These are phyloP conservation scores for Allacma fusca DNA, from an alignment of 2,888 invertebrate genomes.

Conservation along the genomic window DNA sequence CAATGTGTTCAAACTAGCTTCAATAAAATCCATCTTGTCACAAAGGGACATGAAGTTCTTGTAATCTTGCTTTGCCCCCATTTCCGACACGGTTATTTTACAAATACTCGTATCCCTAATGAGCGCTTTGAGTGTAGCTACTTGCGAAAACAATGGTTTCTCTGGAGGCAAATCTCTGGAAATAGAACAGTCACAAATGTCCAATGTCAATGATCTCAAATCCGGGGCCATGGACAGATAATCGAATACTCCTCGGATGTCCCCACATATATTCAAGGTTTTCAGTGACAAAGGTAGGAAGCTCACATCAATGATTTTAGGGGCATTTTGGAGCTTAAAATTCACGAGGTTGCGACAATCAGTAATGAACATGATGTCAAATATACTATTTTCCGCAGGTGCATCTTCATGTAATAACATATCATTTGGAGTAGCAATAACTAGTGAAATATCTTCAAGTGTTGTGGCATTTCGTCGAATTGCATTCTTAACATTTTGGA, in stretches of 20 bases:
- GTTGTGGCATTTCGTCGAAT: not conserved
- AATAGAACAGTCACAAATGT: not conserved
- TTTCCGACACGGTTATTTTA: not conserved
- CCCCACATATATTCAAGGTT: constrained; percentile 15
- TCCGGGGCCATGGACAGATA: constrained; percentile 3
- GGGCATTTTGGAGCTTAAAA: constrained; percentile 14
- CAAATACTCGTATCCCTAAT: not conserved
- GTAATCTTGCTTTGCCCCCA: not conserved
- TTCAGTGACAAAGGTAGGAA: constrained; percentile 12
- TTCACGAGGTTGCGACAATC: not conserved
- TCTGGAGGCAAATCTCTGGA: constrained; percentile 11
- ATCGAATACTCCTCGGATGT: not conserved
- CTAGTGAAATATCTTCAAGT: not conserved
- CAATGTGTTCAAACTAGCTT: not conserved
- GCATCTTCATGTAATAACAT: not conserved
- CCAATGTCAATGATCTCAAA: not conserved
- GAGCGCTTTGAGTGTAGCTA: not conserved
- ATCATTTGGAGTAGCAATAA: constrained; percentile 17
- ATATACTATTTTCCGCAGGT: not conserved
- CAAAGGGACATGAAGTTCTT: not conserved
- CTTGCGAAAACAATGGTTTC: not conserved
- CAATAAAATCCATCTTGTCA: not conserved
- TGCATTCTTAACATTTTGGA: not conserved
- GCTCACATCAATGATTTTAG: constrained; percentile 21
- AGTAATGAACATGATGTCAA: constrained; percentile 21